Conservation (phyloP, 2,888 invertebrate species). For the Aphodius sticticus region DNA sequence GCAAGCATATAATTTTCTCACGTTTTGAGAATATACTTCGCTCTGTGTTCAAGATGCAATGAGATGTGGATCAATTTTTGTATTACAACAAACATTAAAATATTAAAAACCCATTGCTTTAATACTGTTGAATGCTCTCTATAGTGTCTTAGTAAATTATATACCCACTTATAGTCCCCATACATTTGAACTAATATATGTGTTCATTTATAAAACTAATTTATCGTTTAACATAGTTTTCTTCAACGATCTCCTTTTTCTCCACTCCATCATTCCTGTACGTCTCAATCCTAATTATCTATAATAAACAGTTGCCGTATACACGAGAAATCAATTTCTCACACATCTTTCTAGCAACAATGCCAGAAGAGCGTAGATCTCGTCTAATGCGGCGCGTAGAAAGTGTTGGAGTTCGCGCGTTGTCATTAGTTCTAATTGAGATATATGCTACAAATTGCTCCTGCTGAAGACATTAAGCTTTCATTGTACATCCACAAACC, state of each 20-base stretch:
- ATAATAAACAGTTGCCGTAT: not conserved
- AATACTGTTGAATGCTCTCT: too few relatives aligned
- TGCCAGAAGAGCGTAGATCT: conserved; percentile 11
- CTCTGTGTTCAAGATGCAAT: too few relatives aligned
- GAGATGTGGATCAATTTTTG: too few relatives aligned
- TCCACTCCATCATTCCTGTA: not conserved
- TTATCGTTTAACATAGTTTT: not conserved
- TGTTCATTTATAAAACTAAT: not conserved
- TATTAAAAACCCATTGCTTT: too few relatives aligned
- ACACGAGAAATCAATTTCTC: conserved; percentile 12
- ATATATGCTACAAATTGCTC: conserved; percentile 17
- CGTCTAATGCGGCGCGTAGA: conserved; percentile 14
- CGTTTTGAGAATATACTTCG: too few relatives aligned
- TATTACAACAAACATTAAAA: too few relatives aligned
- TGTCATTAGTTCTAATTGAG: conserved; percentile 21
- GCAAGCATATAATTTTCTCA: too few relatives aligned
- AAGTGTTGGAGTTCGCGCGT: conserved; percentile 22
- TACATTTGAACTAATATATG: not conserved
- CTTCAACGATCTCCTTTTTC: not conserved
- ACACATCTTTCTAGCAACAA: conserved; percentile 20
- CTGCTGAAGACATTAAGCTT: conserved; percentile 11
- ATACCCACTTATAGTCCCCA: not conserved
- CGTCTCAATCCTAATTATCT: not conserved
- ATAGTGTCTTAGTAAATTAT: too few relatives aligned
- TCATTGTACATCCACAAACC: not conserved